A percentile compares a stretch with the other conserved stretches of the same genome.
Evolutionary conservation across 1,140 invertebrate species (phyloP).

Genomic region (Phymorhynchus buccinoides): DNA sequence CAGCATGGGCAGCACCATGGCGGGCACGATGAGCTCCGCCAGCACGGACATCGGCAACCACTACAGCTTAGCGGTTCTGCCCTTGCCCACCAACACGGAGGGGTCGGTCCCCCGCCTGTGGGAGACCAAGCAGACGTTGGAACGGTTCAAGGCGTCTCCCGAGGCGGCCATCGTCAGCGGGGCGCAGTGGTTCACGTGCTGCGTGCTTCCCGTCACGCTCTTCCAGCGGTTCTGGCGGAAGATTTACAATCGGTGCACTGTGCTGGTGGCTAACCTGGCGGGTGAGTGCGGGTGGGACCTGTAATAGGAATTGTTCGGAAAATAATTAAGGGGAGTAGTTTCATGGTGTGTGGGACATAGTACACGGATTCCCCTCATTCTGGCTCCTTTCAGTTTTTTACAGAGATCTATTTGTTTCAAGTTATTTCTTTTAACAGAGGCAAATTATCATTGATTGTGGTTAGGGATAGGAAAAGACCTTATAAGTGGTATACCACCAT

Average conservation of each 20-base stretch:
- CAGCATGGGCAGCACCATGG: background rate
- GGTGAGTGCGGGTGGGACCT: background rate
- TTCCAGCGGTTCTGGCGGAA: slow-evolving; percentile 56
- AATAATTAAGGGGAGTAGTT: too few species aligned
- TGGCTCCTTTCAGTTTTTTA: too few species aligned
- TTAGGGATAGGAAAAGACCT: too few species aligned
- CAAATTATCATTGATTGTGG: too few species aligned
- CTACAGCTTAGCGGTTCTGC: slow-evolving; percentile 73
- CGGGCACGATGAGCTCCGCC: background rate
- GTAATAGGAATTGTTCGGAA: too few species aligned
- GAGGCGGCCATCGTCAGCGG: slow-evolving; percentile 76
- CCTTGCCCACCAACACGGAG: slow-evolving; percentile 76
- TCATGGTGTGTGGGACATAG: too few species aligned
- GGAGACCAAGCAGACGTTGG: slow-evolving; percentile 76
- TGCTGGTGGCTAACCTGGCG: slow-evolving; percentile 41
- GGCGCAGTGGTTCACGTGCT: slow-evolving; percentile 62
- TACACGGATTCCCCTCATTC: too few species aligned
- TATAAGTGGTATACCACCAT: too few species aligned
- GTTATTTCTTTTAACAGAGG: too few species aligned
- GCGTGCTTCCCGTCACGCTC: slow-evolving; percentile 53
- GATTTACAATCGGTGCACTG: slow-evolving; percentile 63
- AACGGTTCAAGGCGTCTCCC: slow-evolving; percentile 75
- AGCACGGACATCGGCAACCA: slow-evolving; percentile 70
- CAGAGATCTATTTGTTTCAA: too few species aligned
- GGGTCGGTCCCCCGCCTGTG: slow-evolving; percentile 79